Percentiles rank a stretch among this genome's conserved stretches.
Evolutionary conservation across 2,113 vertebrate species (phyloP).

Genomic region (Cyprinus carpio): DNA sequence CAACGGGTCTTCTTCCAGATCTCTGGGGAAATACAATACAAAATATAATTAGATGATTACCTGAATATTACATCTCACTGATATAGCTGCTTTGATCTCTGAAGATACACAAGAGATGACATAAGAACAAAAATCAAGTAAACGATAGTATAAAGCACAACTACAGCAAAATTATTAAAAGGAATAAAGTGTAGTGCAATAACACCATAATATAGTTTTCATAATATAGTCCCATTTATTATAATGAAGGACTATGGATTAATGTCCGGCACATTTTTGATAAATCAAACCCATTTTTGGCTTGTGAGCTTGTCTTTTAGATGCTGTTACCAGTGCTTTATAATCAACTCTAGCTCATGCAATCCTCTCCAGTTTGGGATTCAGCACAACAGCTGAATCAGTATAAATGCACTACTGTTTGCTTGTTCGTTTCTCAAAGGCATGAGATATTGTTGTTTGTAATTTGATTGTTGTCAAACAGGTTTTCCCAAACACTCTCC

Average conservation of each 20-base stretch:
- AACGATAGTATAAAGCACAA: not conserved
- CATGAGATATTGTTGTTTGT: not conserved
- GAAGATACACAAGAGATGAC: not conserved
- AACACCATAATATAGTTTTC: not conserved
- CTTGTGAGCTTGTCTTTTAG: not conserved
- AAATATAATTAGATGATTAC: constrained; percentile 15
- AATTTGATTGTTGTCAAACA: not conserved
- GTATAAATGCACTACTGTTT: not conserved
- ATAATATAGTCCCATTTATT: not conserved
- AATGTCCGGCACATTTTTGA: not conserved
- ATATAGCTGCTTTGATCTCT: not conserved
- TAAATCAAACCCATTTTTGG: not conserved
- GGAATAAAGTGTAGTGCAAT: too few relatives aligned
- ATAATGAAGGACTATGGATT: not conserved
- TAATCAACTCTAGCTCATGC: too few relatives aligned
- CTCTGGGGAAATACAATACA: constrained; percentile 71
- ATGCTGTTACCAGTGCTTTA: not conserved
- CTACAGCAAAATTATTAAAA: not conserved
- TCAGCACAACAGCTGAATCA: not conserved
- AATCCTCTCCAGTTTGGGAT: too few relatives aligned
- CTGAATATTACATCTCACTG: not conserved
- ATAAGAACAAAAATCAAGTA: not conserved
- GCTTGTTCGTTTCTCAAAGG: not conserved
- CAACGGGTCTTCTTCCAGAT: constrained; percentile 96
- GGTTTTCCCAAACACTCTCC: not conserved